Conservation (phyloP, 2,113 vertebrate genomes). For the Vanacampus margaritifer region DNA sequence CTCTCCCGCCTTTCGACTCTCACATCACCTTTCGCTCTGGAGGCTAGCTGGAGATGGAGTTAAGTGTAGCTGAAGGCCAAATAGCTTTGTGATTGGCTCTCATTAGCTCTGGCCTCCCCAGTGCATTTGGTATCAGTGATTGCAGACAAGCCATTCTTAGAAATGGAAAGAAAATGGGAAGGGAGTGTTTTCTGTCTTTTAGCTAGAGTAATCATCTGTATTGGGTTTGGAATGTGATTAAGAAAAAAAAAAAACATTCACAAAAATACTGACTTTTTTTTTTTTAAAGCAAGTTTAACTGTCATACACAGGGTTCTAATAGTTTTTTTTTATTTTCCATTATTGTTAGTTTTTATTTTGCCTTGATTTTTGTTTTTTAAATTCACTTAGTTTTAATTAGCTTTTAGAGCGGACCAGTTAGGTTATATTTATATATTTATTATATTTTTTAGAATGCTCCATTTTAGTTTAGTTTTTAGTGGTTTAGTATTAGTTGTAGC, state of each 20-base stretch:
- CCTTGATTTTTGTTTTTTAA: no score
- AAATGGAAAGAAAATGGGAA: constrained; percentile 49
- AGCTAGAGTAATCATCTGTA: not conserved
- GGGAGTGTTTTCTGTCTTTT: constrained; percentile 21
- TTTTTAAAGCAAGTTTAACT: not conserved
- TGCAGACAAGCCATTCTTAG: constrained; percentile 52
- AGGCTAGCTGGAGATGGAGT: constrained; percentile 55
- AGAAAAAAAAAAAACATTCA: no score
- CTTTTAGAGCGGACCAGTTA: no score
- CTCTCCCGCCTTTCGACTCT: constrained; percentile 44
- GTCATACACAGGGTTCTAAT: not conserved
- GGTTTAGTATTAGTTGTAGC: no score
- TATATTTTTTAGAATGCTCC: no score
- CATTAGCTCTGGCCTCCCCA: constrained; percentile 61
- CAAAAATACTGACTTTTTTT: no score
- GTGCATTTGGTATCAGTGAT: constrained; percentile 69
- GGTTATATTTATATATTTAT: no score
- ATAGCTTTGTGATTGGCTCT: constrained; percentile 70
- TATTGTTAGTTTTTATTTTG: no score
- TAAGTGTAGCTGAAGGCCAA: constrained; percentile 70
- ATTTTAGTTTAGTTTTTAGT: no score
- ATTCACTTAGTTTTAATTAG: no score
- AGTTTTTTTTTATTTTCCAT: no score
- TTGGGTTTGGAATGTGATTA: no score
- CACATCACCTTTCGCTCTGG: constrained; percentile 53